Conservation (phyloP, 2,888 invertebrate species). For the Parnassius smintheus region DNA sequence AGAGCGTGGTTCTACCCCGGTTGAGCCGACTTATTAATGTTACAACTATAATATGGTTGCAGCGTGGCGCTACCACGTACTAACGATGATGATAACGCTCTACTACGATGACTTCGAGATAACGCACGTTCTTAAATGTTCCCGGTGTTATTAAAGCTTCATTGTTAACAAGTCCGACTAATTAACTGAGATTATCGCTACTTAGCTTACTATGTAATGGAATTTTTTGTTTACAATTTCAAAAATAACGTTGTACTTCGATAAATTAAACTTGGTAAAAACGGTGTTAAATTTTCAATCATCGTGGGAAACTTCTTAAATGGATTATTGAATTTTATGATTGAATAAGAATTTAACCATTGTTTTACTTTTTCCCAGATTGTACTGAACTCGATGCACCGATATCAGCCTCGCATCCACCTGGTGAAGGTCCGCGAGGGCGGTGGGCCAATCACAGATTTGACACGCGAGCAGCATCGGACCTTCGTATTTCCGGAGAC, state of each 20-base stretch:
- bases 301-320: too few relatives aligned
- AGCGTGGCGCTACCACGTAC: too few relatives aligned
- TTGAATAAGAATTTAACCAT: not conserved
- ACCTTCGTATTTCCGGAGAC: conserved; percentile 99
- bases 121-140: conserved; percentile 12
- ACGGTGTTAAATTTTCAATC: too few relatives aligned
- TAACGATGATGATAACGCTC: too few relatives aligned
- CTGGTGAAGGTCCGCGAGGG: conserved; percentile 87
- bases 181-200: conserved; percentile 4
- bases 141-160: conserved; percentile 10
- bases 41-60: too few relatives aligned
- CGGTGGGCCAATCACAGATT: conserved; percentile 89
- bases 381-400: conserved; percentile 99
- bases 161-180: conserved; percentile 5
- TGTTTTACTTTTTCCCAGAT: conserved; percentile 84
- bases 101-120: not conserved
- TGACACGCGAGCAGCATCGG: conserved; percentile 94
- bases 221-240: not conserved
- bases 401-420: conserved; percentile 99
- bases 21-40: too few relatives aligned
- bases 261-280: too few relatives aligned
- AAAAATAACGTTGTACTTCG: too few relatives aligned
- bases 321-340: not conserved
- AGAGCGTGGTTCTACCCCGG: too few relatives aligned
- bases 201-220: conserved; percentile 1